A percentile compares a stretch with the other conserved stretches of the same genome.
These are phyloP conservation scores for Stegastes partitus DNA, from an alignment of 2,113 vertebrate species.

Conservation along the genomic window DNA sequence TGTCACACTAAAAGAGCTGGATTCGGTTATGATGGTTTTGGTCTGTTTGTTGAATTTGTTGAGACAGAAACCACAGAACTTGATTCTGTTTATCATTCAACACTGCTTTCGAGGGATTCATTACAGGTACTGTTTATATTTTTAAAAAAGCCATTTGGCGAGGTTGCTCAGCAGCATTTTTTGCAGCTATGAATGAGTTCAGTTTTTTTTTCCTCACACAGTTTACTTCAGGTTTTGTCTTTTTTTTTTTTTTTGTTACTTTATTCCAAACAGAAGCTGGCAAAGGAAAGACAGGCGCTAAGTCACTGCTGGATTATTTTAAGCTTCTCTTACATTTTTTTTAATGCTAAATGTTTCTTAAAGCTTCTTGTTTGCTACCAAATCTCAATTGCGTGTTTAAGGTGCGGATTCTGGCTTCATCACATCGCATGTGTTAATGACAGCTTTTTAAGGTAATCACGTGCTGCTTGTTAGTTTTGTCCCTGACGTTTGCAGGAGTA, in stretches of 20 bases:
- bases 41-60: conserved; percentile 29
- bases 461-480: conserved; percentile 28
- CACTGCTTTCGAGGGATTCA: conserved; percentile 9
- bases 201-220: background rate
- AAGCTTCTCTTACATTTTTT: background rate
- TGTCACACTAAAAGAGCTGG: conserved; percentile 19
- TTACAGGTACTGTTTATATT: conserved; percentile 28
- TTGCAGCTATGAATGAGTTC: conserved; percentile 5
- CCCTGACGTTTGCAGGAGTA: conserved; percentile 29
- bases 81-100: conserved; percentile 40
- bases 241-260: conserved; percentile 7
- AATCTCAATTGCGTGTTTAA: background rate
- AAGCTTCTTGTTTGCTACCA: background rate
- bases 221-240: background rate
- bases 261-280: background rate
- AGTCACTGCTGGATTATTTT: conserved; percentile 20
- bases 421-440: conserved; percentile 13
- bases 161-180: conserved; percentile 4
- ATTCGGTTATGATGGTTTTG: conserved; percentile 27
- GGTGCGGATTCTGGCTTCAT: background rate
- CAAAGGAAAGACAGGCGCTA: background rate
- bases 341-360: background rate
- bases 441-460: conserved; percentile 26
- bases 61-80: conserved; percentile 19
- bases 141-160: conserved; percentile 6